phyloP scores from a whole-genome alignment of 2,888 invertebrate species.

The Cecidostiba fungosa region DNA sequence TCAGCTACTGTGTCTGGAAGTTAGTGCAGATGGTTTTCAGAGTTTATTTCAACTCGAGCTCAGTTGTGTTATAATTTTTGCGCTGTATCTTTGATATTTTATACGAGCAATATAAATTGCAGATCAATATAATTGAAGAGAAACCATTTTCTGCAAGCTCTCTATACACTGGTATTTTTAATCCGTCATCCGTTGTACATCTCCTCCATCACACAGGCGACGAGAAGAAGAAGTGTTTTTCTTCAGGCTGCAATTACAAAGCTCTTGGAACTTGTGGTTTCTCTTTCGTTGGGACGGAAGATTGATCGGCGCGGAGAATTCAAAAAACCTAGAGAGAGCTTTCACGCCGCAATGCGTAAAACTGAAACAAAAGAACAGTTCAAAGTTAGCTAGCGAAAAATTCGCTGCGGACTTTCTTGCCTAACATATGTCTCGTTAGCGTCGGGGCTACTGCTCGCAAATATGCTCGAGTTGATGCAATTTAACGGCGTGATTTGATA shows the following conservation, averaged over 20 bases:
- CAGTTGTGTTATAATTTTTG: no score
- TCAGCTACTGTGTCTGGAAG: neutral
- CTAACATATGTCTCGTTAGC: no score
- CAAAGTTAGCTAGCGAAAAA: no score
- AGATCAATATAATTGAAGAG: no score
- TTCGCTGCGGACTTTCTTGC: no score
- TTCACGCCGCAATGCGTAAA: neutral
- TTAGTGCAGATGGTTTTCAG: neutral
- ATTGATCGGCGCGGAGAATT: neutral
- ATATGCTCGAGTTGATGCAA: no score
- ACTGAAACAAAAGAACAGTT: no score
- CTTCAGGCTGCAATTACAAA: neutral
- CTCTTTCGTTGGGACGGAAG: neutral
- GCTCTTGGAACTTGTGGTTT: constrained; percentile 1
- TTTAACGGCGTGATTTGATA: no score
- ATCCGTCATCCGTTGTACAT: neutral
- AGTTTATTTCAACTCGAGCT: no score
- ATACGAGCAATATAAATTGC: no score
- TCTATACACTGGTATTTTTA: neutral
- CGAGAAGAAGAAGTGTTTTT: neutral
- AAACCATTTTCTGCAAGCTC: neutral
- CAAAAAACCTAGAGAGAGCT: constrained; percentile 4
- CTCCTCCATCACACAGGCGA: neutral
- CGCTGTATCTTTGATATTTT: no score
- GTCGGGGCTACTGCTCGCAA: no score